Evolutionary conservation across 2,113 vertebrate species (phyloP), one percentile per base, ranked within the genome.

Genomic region (Emydura subglobosa): DNA sequence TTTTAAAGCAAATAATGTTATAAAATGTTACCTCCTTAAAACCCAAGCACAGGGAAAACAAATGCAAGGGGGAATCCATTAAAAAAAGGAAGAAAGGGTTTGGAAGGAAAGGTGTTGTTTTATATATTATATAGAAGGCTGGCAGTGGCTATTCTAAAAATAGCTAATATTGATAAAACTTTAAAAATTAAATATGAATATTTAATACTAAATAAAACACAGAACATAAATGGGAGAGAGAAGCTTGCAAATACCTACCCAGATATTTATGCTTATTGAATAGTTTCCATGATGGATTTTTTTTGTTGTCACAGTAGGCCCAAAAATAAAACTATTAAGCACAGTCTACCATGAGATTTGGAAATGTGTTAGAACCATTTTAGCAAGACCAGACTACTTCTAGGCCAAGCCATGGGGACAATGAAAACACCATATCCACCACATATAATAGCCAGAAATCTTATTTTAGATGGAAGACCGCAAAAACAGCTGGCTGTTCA

Each of bases 381-480:
- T 65, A 65, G 61, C 61, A 65, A 65, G 27, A 31, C 13, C 59
- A 85, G 19, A 39, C 82, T 86, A 87, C 93, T 95, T 47, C 81
- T 95, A 59, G 55, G 79, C 83, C 87, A 87, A 85, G 7, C 17
- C 79, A 21, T 91, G 83, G 94, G 87, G 61, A 78, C 68, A 55
- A 85, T 94, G 95, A 95, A 96, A 96, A 93, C 27, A 88, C 25
- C 5, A 47, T 94, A 72, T 11, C 72, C 44, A 84, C 72, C 17
- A 88, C 49, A 85, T 0, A 12, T 21, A 53, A 31, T 86, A 0
- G 17, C 80, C 85, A 97, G 87, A 92, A 95, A 86, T 59, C 47
- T 79, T 4, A 94, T 51, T 89, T 94, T 89, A 87, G 47, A 87
- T 6, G 82, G 47, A 83, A 89, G 24, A 68, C 11, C 79, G 14